These are phyloP conservation scores for Prunella himalayana DNA, from an alignment of 2,113 vertebrate species.

Conservation along the genomic window DNA sequence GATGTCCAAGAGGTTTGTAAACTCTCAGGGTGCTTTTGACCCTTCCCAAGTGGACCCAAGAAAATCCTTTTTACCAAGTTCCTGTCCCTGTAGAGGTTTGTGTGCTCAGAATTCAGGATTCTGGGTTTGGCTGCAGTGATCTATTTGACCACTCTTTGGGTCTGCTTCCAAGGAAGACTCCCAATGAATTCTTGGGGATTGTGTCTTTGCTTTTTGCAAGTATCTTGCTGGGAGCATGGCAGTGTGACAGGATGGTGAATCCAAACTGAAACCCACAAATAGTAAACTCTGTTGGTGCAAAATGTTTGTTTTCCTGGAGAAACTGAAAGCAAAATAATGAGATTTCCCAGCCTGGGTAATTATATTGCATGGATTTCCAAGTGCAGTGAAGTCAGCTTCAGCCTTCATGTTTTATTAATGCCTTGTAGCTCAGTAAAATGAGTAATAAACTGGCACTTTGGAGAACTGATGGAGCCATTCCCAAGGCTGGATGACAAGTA, in stretches of 20 bases:
- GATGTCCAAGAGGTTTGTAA: neutral
- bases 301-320: neutral
- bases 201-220: neutral
- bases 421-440: conserved; percentile 37
- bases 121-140: neutral
- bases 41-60: neutral
- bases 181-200: neutral
- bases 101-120: neutral
- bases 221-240: neutral
- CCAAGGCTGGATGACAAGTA: conserved; percentile 19
- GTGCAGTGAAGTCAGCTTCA: conserved; percentile 1
- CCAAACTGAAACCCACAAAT: neutral
- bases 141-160: neutral
- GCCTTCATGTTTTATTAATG: conserved; percentile 53
- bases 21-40: neutral
- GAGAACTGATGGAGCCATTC: conserved; percentile 25
- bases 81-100: neutral
- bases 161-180: neutral
- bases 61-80: neutral
- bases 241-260: neutral
- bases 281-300: neutral
- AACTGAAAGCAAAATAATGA: neutral
- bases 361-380: conserved; percentile 1
- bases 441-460: conserved; percentile 43
- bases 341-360: neutral